A percentile compares a stretch with the other conserved stretches of the same genome.
Conservation (phyloP, 2,113 vertebrate species). For the Zapornia atra region DNA sequence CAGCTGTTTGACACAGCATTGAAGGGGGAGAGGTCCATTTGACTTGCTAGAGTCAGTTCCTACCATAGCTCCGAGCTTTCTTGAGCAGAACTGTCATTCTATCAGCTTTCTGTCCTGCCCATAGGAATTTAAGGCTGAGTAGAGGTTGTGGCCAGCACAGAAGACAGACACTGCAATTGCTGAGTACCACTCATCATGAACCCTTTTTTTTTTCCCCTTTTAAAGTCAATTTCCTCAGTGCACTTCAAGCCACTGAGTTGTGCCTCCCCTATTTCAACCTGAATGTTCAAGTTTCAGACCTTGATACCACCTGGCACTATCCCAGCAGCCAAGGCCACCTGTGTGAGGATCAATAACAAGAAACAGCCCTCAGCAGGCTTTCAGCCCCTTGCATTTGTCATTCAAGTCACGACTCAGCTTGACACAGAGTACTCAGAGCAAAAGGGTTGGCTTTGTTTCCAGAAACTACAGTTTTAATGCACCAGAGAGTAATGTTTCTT, state of each 20-base stretch:
- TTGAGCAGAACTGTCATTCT: not conserved
- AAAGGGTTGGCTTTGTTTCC: not conserved
- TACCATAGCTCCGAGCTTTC: not conserved
- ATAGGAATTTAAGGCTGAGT: not conserved
- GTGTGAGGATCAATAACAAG: not conserved
- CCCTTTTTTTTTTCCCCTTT: too few species aligned
- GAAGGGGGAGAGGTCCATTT: too few species aligned
- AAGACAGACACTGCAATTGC: not conserved
- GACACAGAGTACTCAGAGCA: not conserved
- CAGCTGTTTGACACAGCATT: not conserved
- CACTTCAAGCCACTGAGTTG: not conserved
- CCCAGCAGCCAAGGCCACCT: not conserved
- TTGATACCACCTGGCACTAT: not conserved
- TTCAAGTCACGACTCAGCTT: not conserved
- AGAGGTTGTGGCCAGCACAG: not conserved
- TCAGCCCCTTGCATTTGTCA: not conserved
- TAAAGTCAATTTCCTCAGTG: not conserved
- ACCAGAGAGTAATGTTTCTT: not conserved
- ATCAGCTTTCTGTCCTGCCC: not conserved
- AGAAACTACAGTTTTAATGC: not conserved
- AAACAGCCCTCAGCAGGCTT: not conserved
- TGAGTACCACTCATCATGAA: not conserved
- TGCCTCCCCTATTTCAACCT: not conserved
- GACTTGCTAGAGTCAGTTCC: fast-evolving
- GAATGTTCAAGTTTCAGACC: too few species aligned